Evolutionary conservation across 2,113 vertebrate species (phyloP), one percentile per base, ranked within the genome.

Genomic region (Sinocyclocheilus grahami): DNA sequence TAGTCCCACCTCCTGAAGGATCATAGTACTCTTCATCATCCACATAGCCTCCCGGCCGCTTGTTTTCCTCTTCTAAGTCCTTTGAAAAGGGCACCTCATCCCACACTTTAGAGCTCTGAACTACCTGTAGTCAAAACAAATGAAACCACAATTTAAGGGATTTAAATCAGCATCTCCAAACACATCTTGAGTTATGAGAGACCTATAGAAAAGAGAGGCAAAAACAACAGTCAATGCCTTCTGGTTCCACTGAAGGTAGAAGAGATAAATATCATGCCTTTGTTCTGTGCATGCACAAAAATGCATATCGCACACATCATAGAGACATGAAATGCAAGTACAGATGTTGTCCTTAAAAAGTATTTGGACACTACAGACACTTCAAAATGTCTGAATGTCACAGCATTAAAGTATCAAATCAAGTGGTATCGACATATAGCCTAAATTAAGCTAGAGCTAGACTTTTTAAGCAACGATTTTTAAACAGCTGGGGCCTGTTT

Each of bases 1-100:
- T 37, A 30, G 84, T 55, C 93, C 67, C 89, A 96, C 95, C 94
- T 94, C 95, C 95, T 55, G 95, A 96, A 2, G 90, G 92, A 83
- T 93, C 93, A 83, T 95, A 95, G 91, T 94, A 94, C 78, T 95
- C 95, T 5, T 96, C 95, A 14, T 96, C 94, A 6, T 93, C 94
- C 80, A 95, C 90, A 63, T 93, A 91, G 72, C 87, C 92, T 30
- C 37, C 90, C 11, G 90, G 88, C 78, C n/a, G 82, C 8, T 84
- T 86, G 27, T 88, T 92, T 77, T 91, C 88, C 1, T 91, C 90
- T 53, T 95, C 94, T 85, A 94, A 82, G 89, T 96, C 94, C 84
- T 95, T 94, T 9, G 94, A 94, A 77, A 94, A 55, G 3, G 93
- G 91, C 20, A 95, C 93, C 88, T 95, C 95, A 53, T 91, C 93